Percentiles rank a stretch among this genome's conserved stretches.
These are phyloP conservation scores for Steatornis caripensis DNA, from an alignment of 2,113 vertebrate species.

Conservation along the genomic window DNA sequence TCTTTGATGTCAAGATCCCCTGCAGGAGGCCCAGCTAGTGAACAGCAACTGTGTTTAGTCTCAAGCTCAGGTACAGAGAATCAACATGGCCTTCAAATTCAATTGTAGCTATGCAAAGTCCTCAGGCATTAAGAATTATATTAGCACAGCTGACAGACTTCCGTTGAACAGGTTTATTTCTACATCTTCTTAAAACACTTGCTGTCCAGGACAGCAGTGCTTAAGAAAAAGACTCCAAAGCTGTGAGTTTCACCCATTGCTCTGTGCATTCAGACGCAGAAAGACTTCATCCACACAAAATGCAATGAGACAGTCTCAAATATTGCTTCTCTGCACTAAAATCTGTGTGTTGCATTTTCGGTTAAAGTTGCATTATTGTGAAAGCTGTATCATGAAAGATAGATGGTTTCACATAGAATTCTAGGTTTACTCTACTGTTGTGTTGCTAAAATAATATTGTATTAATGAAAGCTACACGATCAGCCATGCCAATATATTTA, in stretches of 20 bases:
- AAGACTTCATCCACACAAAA: background rate
- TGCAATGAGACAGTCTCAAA: background rate
- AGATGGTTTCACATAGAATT: background rate
- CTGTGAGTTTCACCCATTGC: background rate
- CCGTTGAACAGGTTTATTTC: background rate
- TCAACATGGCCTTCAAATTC: background rate
- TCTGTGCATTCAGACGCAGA: background rate
- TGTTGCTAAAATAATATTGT: background rate
- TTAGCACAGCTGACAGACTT: background rate
- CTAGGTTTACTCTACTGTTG: background rate
- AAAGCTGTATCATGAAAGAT: background rate
- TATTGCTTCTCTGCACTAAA: background rate
- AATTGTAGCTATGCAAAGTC: background rate
- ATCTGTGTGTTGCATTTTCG: background rate
- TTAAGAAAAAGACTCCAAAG: background rate
- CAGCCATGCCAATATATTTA: background rate
- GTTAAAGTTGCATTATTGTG: background rate
- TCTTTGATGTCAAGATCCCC: constrained; percentile 58
- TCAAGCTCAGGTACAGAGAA: constrained; percentile 35
- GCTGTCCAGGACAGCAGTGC: background rate
- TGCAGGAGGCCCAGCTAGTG: constrained; percentile 21
- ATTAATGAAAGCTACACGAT: rapidly evolving
- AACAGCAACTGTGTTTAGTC: background rate
- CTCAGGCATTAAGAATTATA: background rate
- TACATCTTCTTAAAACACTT: background rate